Percentiles rank a stretch among this genome's conserved stretches.
These are phyloP conservation scores for Brachyptera risi DNA, from an alignment of 2,888 invertebrate species.

Conservation along the genomic window DNA sequence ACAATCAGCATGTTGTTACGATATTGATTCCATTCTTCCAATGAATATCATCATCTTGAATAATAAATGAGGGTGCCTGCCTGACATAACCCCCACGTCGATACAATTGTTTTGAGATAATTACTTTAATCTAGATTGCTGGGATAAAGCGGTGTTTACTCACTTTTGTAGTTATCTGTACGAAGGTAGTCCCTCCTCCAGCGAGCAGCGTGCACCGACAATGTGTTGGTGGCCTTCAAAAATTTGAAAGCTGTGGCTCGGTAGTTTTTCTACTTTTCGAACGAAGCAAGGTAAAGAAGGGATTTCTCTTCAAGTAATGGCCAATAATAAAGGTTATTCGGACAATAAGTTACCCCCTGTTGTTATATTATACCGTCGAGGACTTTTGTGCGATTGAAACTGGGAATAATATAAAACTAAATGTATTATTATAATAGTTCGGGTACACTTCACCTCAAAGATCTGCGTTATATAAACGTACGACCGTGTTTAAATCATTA, in stretches of 20 bases:
- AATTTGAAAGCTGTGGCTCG: conserved; percentile 20
- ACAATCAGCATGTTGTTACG: no score
- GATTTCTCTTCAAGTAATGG: conserved; percentile 9
- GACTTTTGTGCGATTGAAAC: background rate
- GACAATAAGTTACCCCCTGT: conserved; percentile 16
- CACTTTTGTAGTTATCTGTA: conserved; percentile 14
- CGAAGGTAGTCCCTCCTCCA: conserved; percentile 12
- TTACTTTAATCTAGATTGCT: no score
- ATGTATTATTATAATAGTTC: no score
- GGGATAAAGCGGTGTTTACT: no score
- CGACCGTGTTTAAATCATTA: background rate
- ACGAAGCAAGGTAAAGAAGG: background rate
- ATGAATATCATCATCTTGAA: no score
- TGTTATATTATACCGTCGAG: background rate
- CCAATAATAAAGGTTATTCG: conserved; percentile 14
- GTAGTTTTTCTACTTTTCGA: conserved; percentile 15
- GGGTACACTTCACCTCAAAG: no score
- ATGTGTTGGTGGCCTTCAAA: conserved; percentile 24
- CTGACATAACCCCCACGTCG: no score
- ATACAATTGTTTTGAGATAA: no score
- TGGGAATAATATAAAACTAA: no score
- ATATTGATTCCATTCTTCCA: no score
- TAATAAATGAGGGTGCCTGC: no score
- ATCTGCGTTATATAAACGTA: background rate
- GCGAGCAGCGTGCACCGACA: conserved; percentile 15